phyloP scores from a whole-genome alignment of 1,140 invertebrate species.

The Drosophila bifasciata region DNA sequence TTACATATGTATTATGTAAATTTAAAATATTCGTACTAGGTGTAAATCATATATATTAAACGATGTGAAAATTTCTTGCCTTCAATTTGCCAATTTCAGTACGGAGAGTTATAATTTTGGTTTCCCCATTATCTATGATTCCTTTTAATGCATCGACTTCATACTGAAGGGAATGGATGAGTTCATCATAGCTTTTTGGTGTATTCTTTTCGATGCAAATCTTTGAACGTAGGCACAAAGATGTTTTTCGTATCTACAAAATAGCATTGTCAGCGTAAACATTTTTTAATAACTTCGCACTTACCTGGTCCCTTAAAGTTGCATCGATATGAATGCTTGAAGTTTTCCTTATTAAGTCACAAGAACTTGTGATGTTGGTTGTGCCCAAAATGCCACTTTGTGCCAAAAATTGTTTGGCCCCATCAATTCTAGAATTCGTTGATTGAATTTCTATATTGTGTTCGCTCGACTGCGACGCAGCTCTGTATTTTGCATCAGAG shows the following conservation, averaged over 20 bases:
- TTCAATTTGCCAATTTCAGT: conserved; percentile 52
- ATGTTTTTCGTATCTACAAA: conserved; percentile 47
- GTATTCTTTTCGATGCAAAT: conserved; percentile 1
- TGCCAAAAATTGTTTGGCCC: conserved; percentile 39
- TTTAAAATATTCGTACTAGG: background rate
- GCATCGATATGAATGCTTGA: conserved; percentile 48
- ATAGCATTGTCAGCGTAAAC: background rate
- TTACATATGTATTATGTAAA: background rate
- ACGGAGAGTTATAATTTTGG: conserved; percentile 53
- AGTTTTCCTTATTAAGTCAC: conserved; percentile 47
- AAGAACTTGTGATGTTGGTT: conserved; percentile 18
- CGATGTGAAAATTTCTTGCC: conserved; percentile 16
- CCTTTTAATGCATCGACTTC: conserved; percentile 34
- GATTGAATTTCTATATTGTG: background rate
- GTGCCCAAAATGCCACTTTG: conserved; percentile 51
- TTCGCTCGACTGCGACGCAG: background rate
- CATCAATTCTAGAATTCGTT: conserved; percentile 32
- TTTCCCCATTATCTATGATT: conserved; percentile 35
- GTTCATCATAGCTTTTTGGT: conserved; percentile 11
- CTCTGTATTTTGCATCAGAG: background rate
- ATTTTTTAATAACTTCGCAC: background rate
- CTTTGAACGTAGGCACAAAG: conserved; percentile 36
- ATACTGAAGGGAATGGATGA: conserved; percentile 18
- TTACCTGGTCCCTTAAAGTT: conserved; percentile 35
- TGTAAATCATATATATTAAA: no score